Evolutionary conservation across 2,113 vertebrate genomes (phyloP), one percentile per base, ranked within the genome.

Genomic region (Tor tambroides): DNA sequence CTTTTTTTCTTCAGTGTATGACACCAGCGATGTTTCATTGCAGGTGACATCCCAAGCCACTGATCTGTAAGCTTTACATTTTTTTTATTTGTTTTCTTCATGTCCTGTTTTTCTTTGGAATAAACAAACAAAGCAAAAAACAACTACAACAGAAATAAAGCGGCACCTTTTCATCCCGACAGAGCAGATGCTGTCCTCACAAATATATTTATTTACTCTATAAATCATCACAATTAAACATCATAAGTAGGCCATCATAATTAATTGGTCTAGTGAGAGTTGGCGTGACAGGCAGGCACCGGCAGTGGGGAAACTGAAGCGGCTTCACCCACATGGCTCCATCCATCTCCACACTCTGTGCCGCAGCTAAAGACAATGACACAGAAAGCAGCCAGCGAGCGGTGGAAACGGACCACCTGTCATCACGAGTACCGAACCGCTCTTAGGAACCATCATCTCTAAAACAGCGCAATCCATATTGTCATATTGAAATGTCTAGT

Each of bases 171-270:
- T 54, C 41, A 26, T 75, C 51, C 54, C 28, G 90, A 92, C 87
- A 87, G 90, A 86, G 87, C 86, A 87, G 80, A 91, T 89, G 65
- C 89, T 85, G 92, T 92, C 89, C 89, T 91, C 86, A 87, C 90
- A 93, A 91, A 91, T 90, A 93, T 92, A 93, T 94, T 93, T 95
- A 94, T 95, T 96, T 95, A 94, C 92, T 92, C 89, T 90, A 95
- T 95, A 95, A 95, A 95, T 95, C 94, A 96, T 93, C 92, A 92
- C 91, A 94, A 91, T 96, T 95, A 95, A 93, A 94, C 93, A 95
- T 95, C 93, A 95, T 95, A 95, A 95, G 93, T 95, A 95, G 94
- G 94, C 93, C 94, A 95, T 95, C 93, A 94, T 96, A 94, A 95
- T 95, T 95, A 95, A 96, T 95, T 95, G 94, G 94, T 92, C 93